Conservation (phyloP, 2,888 invertebrate genomes). For the Aphodius granarius region DNA sequence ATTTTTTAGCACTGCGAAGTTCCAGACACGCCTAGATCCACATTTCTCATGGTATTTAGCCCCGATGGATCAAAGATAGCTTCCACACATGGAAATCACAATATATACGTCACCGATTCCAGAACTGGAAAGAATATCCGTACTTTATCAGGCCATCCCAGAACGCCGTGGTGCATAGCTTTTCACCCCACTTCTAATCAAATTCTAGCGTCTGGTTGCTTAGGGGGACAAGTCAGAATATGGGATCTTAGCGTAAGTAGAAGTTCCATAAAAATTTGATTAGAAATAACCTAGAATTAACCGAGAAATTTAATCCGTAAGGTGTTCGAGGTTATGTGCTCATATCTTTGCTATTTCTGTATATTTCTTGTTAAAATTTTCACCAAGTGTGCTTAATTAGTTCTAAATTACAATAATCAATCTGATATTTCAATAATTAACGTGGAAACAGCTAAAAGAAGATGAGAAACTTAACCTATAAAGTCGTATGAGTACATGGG, state of each 20-base stretch:
- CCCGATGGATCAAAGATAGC: constrained; percentile 84
- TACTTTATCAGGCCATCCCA: constrained; percentile 78
- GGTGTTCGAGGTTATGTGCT: no score
- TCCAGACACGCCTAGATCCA: constrained; percentile 76
- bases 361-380: no score
- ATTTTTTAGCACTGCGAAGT: constrained; percentile 66
- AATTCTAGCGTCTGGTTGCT: constrained; percentile 84
- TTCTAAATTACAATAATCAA: no score
- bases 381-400: no score
- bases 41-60: constrained; percentile 86
- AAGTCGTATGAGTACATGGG: no score
- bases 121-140: constrained; percentile 76
- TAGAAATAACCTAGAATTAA: no score
- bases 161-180: constrained; percentile 89
- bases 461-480: no score
- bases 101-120: constrained; percentile 81
- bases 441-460: no score
- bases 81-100: constrained; percentile 88
- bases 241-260: constrained; percentile 79
- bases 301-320: no score
- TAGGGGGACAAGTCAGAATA: constrained; percentile 86
- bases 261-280: no score
- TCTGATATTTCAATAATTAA: no score
- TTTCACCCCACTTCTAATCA: constrained; percentile 85
- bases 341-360: no score